These are phyloP conservation scores for Thunnus thynnus DNA, from an alignment of 2,113 vertebrate species.

Conservation along the genomic window DNA sequence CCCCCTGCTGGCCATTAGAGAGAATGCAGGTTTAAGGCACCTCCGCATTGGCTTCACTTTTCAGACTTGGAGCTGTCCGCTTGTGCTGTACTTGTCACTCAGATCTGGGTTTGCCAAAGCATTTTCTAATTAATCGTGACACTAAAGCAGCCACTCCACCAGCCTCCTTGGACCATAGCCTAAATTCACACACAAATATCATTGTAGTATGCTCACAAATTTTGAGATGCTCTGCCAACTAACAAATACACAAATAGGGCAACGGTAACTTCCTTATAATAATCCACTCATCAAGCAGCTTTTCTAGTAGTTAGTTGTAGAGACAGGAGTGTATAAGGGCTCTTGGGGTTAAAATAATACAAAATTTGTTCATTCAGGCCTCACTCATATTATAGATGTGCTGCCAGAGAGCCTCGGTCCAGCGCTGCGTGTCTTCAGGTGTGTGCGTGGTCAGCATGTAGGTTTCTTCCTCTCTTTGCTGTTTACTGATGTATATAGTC, in stretches of 20 bases:
- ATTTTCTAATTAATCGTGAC: neutral
- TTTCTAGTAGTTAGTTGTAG: neutral
- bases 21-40: too few relatives aligned
- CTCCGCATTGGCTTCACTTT: too few relatives aligned
- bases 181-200: neutral
- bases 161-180: neutral
- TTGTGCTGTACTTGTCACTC: too few relatives aligned
- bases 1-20: too few relatives aligned
- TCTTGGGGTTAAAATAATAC: neutral
- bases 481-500: constrained; percentile 86
- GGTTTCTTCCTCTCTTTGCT: constrained; percentile 81
- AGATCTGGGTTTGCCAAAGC: too few relatives aligned
- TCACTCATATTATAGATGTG: constrained; percentile 92
- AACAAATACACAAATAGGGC: neutral
- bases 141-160: neutral
- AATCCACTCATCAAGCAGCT: neutral
- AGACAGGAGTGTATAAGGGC: too few relatives aligned
- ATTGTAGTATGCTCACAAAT: too few relatives aligned
- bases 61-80: too few relatives aligned
- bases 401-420: constrained; percentile 90
- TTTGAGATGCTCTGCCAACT: too few relatives aligned
- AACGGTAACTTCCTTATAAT: neutral
- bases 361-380: constrained; percentile 23
- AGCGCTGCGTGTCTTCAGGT: constrained; percentile 83
- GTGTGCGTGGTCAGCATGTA: constrained; percentile 81